Evolutionary conservation across 2,888 invertebrate species (phyloP), one percentile per base, ranked within the genome.

Genomic region (Drosophila helvetica): DNA sequence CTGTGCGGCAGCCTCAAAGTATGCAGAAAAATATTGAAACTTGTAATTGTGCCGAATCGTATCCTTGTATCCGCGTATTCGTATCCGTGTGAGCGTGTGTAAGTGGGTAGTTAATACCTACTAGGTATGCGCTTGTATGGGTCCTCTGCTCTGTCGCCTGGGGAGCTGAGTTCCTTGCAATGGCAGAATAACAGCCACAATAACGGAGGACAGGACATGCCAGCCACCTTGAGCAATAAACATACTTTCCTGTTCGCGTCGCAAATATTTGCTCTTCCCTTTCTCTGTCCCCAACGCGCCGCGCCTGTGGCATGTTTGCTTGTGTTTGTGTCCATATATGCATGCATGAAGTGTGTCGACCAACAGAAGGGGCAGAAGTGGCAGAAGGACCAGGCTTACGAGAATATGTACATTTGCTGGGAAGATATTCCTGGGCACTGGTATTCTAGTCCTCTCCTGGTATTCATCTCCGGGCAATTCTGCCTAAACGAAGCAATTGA

Each of bases 1-100:
- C n/a, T n/a, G n/a, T n/a, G n/a, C n/a, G n/a, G n/a, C n/a, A n/a
- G n/a, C 58, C n/a, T 22, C 27, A 64, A 73, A 60, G 64, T 53
- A 57, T 64, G 52, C 71, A 56, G 59, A 55, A 62, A 45, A 65
- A 59, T 62, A 42, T 56, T 52, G 50, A 19, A 65, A 60, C 71
- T 66, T 61, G 71, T 75, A 71, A 75, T 75, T 65, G 62, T 42
- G 22, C 5, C 12, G 42, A 17, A 33, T 19, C 33, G 42, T 19
- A 33, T 19, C 33, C 8, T 22, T 22, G 33, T 19, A 15, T 25
- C 25, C 25, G 4, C 6, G 25, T 25, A 8, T 6, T 8, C 19
- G 18, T 18, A 25, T 52, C 33, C 38, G 19, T 38, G 38, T 19
- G n/a, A 9, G n/a, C 15, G 12, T 52, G 18, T 12, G 33, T 51